These are phyloP conservation scores for Hippocampus barbouri DNA, from an alignment of 2,113 vertebrate species.

Conservation along the genomic window DNA sequence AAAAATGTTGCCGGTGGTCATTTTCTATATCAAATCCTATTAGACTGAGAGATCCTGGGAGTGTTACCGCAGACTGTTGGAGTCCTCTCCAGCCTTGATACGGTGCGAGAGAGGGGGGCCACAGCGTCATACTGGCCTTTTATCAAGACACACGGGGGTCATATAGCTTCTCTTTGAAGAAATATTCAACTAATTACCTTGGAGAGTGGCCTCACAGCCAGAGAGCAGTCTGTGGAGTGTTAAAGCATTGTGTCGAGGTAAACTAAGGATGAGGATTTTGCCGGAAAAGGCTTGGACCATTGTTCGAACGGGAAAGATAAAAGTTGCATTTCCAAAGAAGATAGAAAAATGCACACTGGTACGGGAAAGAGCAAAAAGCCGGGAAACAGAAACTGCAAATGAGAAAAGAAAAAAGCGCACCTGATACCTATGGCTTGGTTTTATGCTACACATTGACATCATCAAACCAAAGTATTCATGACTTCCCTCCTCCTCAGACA, in stretches of 20 bases:
- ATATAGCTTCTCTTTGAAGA: conserved; percentile 78
- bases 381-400: conserved; percentile 30
- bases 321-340: conserved; percentile 45
- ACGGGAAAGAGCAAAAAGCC: conserved; percentile 25
- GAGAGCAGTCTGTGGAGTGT: conserved; percentile 64
- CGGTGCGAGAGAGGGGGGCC: conserved; percentile 46
- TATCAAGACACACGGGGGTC: conserved; percentile 72
- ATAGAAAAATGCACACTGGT: conserved; percentile 37
- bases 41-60: conserved; percentile 68
- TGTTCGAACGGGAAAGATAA: conserved; percentile 56
- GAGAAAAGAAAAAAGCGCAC: conserved; percentile 11
- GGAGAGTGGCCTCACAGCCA: conserved; percentile 72
- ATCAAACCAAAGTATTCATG: conserved; percentile 1
- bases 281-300: conserved; percentile 43
- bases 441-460: conserved; percentile 1
- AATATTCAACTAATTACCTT: conserved; percentile 81
- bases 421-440: conserved; percentile 7
- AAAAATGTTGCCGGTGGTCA: conserved; percentile 64
- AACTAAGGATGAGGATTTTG: conserved; percentile 71
- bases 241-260: conserved; percentile 65
- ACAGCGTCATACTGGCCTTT: conserved; percentile 69
- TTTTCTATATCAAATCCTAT: conserved; percentile 78
- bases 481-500: conserved; percentile 27
- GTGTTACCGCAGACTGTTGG: conserved; percentile 61
- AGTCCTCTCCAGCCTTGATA: conserved; percentile 69